phyloP scores from a whole-genome alignment of 2,113 vertebrate species.

The Malurus elegans region DNA sequence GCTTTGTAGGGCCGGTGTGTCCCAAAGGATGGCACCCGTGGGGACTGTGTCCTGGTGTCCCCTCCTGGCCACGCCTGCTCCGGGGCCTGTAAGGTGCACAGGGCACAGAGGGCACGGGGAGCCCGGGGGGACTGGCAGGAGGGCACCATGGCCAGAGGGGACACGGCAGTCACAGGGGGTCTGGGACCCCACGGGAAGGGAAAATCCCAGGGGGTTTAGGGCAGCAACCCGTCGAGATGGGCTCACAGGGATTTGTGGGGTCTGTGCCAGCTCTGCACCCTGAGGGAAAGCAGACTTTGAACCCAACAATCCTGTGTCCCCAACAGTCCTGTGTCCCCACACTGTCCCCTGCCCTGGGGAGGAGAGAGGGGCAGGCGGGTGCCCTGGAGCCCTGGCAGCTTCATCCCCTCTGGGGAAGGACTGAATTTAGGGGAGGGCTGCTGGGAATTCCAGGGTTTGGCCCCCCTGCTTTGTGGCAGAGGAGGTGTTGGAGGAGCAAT shows the following conservation, averaged over 20 bases:
- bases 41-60: neutral
- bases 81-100: fast-evolving
- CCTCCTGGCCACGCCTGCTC: fast-evolving
- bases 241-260: fast-evolving
- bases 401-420: fast-evolving
- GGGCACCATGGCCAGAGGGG: fast-evolving
- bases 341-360: neutral
- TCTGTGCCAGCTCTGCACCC: neutral
- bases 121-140: neutral
- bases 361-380: neutral
- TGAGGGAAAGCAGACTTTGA: neutral
- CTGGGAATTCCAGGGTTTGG: neutral
- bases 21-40: fast-evolving
- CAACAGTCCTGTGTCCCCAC: neutral
- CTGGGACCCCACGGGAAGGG: neutral
- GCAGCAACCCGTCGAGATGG: fast-evolving
- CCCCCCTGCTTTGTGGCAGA: neutral
- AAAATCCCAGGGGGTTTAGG: neutral
- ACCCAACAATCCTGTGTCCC: neutral
- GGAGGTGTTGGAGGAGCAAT: neutral
- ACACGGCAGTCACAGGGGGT: too few relatives aligned
- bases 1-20: fast-evolving
- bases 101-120: neutral
- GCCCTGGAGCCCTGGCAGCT: fast-evolving
- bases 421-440: neutral